A percentile compares a stretch with the other conserved stretches of the same genome.
Conservation (phyloP, 2,888 invertebrate genomes). For the Heliconius ismenius region DNA sequence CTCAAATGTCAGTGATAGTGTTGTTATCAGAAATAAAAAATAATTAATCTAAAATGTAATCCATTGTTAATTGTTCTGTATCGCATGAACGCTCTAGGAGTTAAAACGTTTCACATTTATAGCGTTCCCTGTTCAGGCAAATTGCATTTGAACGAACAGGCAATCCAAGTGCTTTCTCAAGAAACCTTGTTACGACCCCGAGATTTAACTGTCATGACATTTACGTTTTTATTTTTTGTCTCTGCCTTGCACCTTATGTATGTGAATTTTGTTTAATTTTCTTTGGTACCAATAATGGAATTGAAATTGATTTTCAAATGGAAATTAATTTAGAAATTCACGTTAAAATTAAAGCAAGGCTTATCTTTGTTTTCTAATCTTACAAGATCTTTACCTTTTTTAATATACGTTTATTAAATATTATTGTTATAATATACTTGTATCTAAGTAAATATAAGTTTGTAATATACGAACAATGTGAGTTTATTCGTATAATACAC, state of each 20-base stretch:
- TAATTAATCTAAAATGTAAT: not conserved
- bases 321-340: conserved; percentile 50
- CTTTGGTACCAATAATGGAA: conserved; percentile 49
- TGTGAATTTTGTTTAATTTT: conserved; percentile 69
- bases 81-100: conserved; percentile 17
- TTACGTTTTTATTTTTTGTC: conserved; percentile 67
- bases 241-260: conserved; percentile 66
- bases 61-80: conserved; percentile 22
- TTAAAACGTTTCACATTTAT: conserved; percentile 41
- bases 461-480: not conserved
- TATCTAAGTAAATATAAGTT: not conserved
- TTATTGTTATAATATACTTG: not conserved
- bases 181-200: conserved; percentile 68
- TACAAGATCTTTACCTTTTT: not conserved
- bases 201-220: conserved; percentile 78
- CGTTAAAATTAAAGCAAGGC: not conserved
- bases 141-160: conserved; percentile 67
- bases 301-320: conserved; percentile 64
- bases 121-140: conserved; percentile 50
- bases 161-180: conserved; percentile 62
- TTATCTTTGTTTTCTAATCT: conserved; percentile 1
- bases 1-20: not conserved
- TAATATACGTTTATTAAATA: not conserved
- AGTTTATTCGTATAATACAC: conserved; percentile 2
- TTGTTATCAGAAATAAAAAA: not conserved